These are phyloP conservation scores for Troides aeacus DNA, from an alignment of 2,888 invertebrate genomes.

Conservation along the genomic window DNA sequence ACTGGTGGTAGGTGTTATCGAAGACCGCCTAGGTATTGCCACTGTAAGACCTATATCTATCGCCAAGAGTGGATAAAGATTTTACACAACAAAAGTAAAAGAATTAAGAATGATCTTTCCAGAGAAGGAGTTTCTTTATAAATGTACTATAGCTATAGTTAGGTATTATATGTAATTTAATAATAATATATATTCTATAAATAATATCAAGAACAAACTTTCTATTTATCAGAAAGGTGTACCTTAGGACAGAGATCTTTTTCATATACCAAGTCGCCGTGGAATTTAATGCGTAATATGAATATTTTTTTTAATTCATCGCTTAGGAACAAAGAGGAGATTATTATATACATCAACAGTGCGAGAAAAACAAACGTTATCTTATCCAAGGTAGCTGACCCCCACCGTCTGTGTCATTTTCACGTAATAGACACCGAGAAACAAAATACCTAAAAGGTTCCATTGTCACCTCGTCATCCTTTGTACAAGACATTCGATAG, in stretches of 20 bases:
- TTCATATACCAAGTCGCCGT: not conserved
- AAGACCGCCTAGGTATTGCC: too few species aligned
- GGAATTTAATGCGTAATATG: conserved; percentile 13
- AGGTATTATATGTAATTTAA: not conserved
- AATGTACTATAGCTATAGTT: not conserved
- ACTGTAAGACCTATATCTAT: too few species aligned
- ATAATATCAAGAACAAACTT: not conserved
- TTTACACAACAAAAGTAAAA: too few species aligned
- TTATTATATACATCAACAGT: conserved; percentile 31
- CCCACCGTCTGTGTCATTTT: conserved; percentile 34
- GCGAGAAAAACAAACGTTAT: conserved; percentile 42
- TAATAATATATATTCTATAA: not conserved
- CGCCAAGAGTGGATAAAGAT: too few species aligned
- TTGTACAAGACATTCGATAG: conserved; percentile 35
- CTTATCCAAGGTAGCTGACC: conserved; percentile 40
- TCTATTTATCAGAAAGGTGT: not conserved
- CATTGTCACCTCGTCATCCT: conserved; percentile 47
- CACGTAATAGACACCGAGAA: conserved; percentile 37
- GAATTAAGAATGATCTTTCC: too few species aligned
- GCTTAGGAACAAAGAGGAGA: conserved; percentile 5
- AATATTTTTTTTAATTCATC: conserved; percentile 13
- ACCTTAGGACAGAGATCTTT: conserved; percentile 9
- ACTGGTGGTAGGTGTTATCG: too few species aligned
- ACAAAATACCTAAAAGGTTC: conserved; percentile 34
- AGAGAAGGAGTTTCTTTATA: not conserved